Evolutionary conservation across 2,888 invertebrate species (phyloP).

Genomic region (Podabrus alpinus): DNA sequence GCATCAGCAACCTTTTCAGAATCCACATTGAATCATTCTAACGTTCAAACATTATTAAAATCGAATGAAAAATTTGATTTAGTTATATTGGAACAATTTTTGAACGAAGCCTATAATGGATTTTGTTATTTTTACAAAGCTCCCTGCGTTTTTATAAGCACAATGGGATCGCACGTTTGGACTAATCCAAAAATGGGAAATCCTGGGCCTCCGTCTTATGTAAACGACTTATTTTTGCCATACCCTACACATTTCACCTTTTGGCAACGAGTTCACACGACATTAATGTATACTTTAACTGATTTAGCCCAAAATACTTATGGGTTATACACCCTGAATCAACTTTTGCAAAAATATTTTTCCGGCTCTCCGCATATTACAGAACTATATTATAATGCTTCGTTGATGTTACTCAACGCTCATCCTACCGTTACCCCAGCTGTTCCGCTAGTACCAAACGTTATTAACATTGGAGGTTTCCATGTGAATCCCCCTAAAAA

Average conservation of each 20-base stretch:
- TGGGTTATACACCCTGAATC: constrained; percentile 23
- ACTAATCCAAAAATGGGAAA: constrained; percentile 57
- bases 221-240: constrained; percentile 54
- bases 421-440: constrained; percentile 60
- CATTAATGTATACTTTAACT: constrained; percentile 40
- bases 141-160: constrained; percentile 48
- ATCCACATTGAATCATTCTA: background rate
- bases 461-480: constrained; percentile 63
- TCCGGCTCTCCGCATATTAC: constrained; percentile 27
- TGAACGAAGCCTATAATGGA: constrained; percentile 55
- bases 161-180: constrained; percentile 52
- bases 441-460: constrained; percentile 60
- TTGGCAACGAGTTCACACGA: constrained; percentile 60
- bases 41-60: background rate
- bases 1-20: background rate
- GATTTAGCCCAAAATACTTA: constrained; percentile 30
- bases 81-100: constrained; percentile 54
- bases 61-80: constrained; percentile 35
- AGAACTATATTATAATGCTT: too few species aligned
- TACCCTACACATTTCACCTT: constrained; percentile 58
- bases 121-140: constrained; percentile 46
- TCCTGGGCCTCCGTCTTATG: constrained; percentile 56
- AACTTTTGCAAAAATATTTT: constrained; percentile 32
- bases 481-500: constrained; percentile 50
- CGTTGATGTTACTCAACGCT: constrained; percentile 43